phyloP scores from a whole-genome alignment of 2,797 vertebrate genomes.

The Siniperca obscura region DNA sequence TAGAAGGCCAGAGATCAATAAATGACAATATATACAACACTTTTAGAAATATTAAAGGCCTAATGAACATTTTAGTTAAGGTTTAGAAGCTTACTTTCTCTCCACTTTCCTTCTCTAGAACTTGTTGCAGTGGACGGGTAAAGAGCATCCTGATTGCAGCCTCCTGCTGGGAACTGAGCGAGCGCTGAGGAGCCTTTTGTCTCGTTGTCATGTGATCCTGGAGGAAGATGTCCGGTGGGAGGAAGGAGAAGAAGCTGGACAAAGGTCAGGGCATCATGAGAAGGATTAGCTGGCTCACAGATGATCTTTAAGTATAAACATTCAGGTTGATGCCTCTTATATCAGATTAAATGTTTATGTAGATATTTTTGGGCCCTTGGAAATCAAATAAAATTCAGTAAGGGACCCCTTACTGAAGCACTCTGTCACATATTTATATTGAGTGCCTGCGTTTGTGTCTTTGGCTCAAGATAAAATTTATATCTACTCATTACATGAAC shows the following conservation, averaged over 20 bases:
- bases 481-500: neutral
- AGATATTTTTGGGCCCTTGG: neutral
- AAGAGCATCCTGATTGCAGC: constrained; percentile 83
- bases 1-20: neutral
- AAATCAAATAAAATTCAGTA: no score
- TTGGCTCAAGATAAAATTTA: no score
- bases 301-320: neutral
- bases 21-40: neutral
- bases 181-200: constrained; percentile 76
- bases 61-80: neutral
- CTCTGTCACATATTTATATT: neutral
- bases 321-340: neutral
- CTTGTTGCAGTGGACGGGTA: constrained; percentile 82
- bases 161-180: constrained; percentile 81
- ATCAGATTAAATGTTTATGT: neutral
- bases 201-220: constrained; percentile 80
- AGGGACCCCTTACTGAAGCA: neutral
- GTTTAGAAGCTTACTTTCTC: neutral
- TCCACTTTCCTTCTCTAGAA: constrained; percentile 58
- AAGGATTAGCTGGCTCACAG: no score
- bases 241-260: constrained; percentile 55
- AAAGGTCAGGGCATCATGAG: constrained; percentile 61
- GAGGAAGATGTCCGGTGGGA: constrained; percentile 79
- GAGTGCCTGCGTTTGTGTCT: neutral
- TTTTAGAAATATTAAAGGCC: neutral